phyloP scores from a whole-genome alignment of 2,113 vertebrate species.

The Grammomys dolichurus region DNA sequence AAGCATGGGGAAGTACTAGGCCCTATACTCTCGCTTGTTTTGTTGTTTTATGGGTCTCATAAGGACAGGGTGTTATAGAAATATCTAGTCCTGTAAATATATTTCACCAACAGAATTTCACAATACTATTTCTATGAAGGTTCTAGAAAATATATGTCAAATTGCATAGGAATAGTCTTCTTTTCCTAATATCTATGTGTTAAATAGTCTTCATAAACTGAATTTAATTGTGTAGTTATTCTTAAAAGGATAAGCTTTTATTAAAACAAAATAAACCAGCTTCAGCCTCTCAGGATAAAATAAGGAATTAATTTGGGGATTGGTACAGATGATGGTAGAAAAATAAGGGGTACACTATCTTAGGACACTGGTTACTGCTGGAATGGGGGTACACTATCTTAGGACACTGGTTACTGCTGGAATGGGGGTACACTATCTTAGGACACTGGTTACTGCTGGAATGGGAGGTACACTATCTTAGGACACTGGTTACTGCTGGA shows the following conservation, averaged over 20 bases:
- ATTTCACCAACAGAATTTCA: background rate
- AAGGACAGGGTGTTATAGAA: background rate
- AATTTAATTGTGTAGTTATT: conserved; percentile 37
- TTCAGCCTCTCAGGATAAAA: background rate
- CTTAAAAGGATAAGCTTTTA: background rate
- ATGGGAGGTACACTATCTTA: too few relatives aligned
- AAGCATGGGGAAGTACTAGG: background rate
- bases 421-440: too few relatives aligned
- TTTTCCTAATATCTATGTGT: conserved; percentile 17
- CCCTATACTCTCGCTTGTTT: background rate
- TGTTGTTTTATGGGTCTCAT: background rate
- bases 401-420: too few relatives aligned
- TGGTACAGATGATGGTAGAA: background rate
- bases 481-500: background rate
- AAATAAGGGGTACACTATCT: background rate
- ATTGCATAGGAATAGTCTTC: background rate
- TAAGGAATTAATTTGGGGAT: background rate
- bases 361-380: background rate
- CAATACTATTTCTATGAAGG: background rate
- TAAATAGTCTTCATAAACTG: background rate
- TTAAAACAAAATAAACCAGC: background rate
- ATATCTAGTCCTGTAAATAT: conserved; percentile 1
- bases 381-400: too few relatives aligned
- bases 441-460: background rate
- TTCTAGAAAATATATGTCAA: conserved; percentile 22